A percentile compares a stretch with the other conserved stretches of the same genome.
These are phyloP conservation scores for Malacosoma neustria DNA, from an alignment of 2,888 invertebrate genomes.

Conservation along the genomic window DNA sequence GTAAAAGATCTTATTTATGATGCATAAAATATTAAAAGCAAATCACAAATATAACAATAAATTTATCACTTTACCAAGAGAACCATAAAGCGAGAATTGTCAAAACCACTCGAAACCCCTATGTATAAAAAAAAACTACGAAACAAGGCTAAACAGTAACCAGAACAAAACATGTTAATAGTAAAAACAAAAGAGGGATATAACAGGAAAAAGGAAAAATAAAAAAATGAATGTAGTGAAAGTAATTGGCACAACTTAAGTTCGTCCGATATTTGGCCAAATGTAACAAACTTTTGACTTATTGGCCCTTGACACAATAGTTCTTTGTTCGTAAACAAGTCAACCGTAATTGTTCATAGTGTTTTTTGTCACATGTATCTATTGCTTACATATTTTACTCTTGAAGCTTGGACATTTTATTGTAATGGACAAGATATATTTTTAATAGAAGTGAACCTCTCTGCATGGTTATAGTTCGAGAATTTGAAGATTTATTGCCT, in stretches of 20 bases:
- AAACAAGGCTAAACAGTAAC: background rate
- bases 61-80: too few relatives aligned
- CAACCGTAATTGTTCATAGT: constrained; percentile 1
- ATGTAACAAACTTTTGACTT: constrained; percentile 26
- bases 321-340: constrained; percentile 17
- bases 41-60: too few relatives aligned
- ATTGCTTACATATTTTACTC: too few relatives aligned
- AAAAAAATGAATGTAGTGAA: constrained; percentile 33
- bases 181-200: constrained; percentile 24
- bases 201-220: constrained; percentile 22
- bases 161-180: background rate
- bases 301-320: constrained; percentile 19
- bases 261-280: constrained; percentile 14
- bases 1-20: too few relatives aligned
- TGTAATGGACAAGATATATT: too few relatives aligned
- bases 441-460: too few relatives aligned
- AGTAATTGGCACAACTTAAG: constrained; percentile 34
- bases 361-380: too few relatives aligned
- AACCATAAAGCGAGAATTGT: background rate
- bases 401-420: too few relatives aligned
- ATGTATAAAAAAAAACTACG: background rate
- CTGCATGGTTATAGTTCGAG: too few relatives aligned
- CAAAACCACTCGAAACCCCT: background rate
- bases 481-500: too few relatives aligned
- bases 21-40: too few relatives aligned